These are phyloP conservation scores for Pogona vitticeps DNA, from an alignment of 2,113 vertebrate species.

Conservation along the genomic window DNA sequence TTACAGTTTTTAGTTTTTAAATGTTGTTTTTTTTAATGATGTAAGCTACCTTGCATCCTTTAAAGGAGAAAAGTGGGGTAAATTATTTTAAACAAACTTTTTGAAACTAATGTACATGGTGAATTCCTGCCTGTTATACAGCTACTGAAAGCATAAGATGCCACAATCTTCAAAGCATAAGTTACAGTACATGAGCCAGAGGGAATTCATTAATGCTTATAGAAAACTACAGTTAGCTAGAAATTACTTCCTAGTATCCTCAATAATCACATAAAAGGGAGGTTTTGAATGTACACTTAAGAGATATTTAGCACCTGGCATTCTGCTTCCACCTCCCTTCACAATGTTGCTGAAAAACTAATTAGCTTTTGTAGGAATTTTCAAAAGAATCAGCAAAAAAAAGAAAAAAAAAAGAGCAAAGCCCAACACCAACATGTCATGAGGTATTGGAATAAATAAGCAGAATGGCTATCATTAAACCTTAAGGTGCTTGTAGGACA, in stretches of 20 bases:
- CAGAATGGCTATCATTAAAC: constrained; percentile 33
- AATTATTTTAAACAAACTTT: no score
- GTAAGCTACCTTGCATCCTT: no score
- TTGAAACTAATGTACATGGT: neutral
- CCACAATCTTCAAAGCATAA: neutral
- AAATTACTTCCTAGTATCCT: constrained; percentile 16
- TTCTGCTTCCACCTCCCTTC: constrained; percentile 23
- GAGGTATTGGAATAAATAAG: constrained; percentile 36
- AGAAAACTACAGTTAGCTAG: neutral
- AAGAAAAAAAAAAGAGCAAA: neutral
- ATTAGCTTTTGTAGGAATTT: neutral
- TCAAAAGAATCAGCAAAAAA: constrained; percentile 25
- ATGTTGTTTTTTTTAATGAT: no score
- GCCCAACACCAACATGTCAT: neutral
- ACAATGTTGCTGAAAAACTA: constrained; percentile 44
- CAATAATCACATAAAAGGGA: neutral
- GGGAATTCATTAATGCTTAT: neutral
- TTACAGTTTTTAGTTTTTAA: no score
- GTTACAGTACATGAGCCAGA: neutral
- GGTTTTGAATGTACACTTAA: constrained; percentile 23
- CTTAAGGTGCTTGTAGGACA: constrained; percentile 45
- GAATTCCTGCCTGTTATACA: neutral
- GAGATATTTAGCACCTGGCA: constrained; percentile 9
- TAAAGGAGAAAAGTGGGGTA: no score
- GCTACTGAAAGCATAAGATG: neutral